Percentiles rank a stretch among this genome's conserved stretches.
Evolutionary conservation across 2,888 invertebrate genomes (phyloP).

Genomic region (Rhimphoctona megacephalus): DNA sequence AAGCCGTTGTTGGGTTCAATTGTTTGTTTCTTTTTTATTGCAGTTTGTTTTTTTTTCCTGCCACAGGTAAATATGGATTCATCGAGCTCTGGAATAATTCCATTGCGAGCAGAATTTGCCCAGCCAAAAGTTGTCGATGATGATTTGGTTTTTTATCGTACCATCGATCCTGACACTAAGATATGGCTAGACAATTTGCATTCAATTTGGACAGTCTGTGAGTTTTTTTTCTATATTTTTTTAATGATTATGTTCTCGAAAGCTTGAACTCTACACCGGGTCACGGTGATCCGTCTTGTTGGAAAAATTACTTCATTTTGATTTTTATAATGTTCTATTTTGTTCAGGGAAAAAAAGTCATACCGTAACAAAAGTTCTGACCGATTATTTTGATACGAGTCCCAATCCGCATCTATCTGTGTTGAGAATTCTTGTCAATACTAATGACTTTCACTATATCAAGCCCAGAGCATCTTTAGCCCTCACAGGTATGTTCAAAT

Average conservation of each 20-base stretch:
- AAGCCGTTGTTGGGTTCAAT: background rate
- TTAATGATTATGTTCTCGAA: background rate
- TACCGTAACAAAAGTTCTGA: slow-evolving; percentile 85
- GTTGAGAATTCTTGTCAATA: slow-evolving; percentile 87
- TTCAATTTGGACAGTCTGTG: slow-evolving; percentile 80
- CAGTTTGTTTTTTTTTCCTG: background rate
- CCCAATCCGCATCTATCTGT: slow-evolving; percentile 88
- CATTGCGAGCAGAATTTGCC: slow-evolving; percentile 23
- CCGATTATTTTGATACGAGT: slow-evolving; percentile 85
- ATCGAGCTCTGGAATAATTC: slow-evolving; percentile 54
- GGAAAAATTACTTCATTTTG: slow-evolving; percentile 30
- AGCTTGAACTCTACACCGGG: background rate
- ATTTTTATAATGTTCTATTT: background rate
- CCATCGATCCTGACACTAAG: slow-evolving; percentile 78
- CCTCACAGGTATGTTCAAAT: slow-evolving; percentile 83
- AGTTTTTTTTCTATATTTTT: slow-evolving; percentile 61
- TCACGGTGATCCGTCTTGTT: background rate
- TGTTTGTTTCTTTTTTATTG: background rate
- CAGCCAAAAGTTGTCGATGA: slow-evolving; percentile 59
- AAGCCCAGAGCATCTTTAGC: slow-evolving; percentile 88
- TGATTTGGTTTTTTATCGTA: slow-evolving; percentile 73
- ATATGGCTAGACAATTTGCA: slow-evolving; percentile 79
- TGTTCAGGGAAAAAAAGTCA: slow-evolving; percentile 86
- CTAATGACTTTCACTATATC: slow-evolving; percentile 88
- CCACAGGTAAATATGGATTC: slow-evolving; percentile 50